A percentile compares a stretch with the other conserved stretches of the same genome.
Conservation (phyloP, 2,888 invertebrate species). For the Cancer borealis region DNA sequence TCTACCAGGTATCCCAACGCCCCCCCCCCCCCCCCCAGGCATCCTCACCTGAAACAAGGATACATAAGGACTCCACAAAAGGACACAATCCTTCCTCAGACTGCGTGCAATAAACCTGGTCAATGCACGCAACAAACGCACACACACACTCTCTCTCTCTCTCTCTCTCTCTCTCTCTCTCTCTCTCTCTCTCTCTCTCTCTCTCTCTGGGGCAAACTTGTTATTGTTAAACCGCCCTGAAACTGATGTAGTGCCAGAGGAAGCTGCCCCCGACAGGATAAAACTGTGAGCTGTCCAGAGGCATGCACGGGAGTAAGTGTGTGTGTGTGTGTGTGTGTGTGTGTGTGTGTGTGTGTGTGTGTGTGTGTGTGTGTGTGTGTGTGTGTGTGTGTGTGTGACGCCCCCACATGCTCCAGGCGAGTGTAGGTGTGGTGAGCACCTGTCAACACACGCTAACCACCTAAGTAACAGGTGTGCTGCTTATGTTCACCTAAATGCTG, state of each 20-base stretch:
- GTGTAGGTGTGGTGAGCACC: background rate
- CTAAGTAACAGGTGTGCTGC: background rate
- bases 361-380: no score
- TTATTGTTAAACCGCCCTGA: constrained; percentile 22
- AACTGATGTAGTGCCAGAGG: background rate
- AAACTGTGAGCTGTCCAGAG: background rate
- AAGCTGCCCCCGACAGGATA: background rate
- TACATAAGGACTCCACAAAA: no score
- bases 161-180: no score
- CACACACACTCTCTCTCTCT: no score
- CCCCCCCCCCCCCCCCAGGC: no score
- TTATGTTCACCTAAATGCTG: background rate
- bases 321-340: background rate
- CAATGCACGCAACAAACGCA: no score
- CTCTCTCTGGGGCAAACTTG: background rate
- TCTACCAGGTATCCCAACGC: no score
- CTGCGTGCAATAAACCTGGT: no score
- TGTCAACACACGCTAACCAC: background rate
- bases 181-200: no score
- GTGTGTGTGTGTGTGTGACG: no score
- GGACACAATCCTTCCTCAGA: no score
- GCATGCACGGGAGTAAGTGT: rapidly evolving
- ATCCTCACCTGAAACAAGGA: no score
- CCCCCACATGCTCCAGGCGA: background rate
- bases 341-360: background rate